phyloP scores from a whole-genome alignment of 2,113 vertebrate species.

The Thermophis baileyi region DNA sequence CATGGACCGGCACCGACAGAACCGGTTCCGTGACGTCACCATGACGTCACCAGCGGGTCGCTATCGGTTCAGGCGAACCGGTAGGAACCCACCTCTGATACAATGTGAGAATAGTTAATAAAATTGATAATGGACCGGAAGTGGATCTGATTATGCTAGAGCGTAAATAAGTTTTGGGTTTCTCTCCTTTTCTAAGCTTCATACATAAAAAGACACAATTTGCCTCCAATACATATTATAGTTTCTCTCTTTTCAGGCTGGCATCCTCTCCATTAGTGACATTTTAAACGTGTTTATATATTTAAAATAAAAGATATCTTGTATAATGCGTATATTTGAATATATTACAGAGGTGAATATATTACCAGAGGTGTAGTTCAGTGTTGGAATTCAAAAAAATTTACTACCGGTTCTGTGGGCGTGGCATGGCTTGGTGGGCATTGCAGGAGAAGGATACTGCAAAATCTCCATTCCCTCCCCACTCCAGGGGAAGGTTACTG shows the following conservation, averaged over 20 bases:
- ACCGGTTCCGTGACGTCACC: too few species aligned
- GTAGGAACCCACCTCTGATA: too few species aligned
- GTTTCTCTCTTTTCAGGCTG: background rate
- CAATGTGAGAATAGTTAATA: background rate
- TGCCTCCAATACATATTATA: background rate
- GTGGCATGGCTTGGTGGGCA: too few species aligned
- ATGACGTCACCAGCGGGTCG: too few species aligned
- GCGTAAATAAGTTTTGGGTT: background rate
- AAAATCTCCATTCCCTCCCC: too few species aligned
- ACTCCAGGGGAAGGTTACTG: too few species aligned
- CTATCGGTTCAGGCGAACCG: too few species aligned
- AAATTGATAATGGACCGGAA: background rate
- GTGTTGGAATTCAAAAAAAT: too few species aligned
- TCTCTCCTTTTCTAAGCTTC: background rate
- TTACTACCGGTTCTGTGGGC: too few species aligned
- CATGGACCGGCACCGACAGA: too few species aligned
- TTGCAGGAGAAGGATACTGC: too few species aligned
- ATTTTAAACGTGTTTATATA: background rate
- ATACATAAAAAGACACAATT: background rate
- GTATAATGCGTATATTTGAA: background rate
- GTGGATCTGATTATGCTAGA: background rate
- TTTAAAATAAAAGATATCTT: background rate
- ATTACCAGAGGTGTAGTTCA: background rate
- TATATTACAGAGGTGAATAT: background rate
- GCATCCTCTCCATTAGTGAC: background rate